phyloP scores from a whole-genome alignment of 2,113 vertebrate species.

The Ploceus nigricollis region DNA sequence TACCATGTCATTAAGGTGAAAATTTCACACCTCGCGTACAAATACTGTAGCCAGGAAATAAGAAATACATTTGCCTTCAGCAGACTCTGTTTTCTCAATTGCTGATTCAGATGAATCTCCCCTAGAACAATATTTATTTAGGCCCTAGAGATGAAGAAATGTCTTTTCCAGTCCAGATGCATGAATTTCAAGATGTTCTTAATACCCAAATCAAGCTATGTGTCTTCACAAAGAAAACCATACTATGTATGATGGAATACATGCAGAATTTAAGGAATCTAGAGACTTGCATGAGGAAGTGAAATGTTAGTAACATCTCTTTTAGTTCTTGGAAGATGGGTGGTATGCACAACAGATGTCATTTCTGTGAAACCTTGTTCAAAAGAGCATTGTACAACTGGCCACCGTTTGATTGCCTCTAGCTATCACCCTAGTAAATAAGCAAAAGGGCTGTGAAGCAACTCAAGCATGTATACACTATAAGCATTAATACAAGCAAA shows the following conservation, averaged over 20 bases:
- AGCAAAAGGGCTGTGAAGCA: background rate
- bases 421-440: background rate
- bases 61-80: constrained; percentile 33
- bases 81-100: constrained; percentile 32
- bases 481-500: background rate
- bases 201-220: constrained; percentile 45
- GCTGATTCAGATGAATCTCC: constrained; percentile 58
- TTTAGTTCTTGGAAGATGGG: background rate
- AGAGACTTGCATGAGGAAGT: constrained; percentile 49
- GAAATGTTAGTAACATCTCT: constrained; percentile 49
- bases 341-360: constrained; percentile 40
- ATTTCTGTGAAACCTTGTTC: constrained; percentile 7
- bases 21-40: constrained; percentile 48
- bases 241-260: constrained; percentile 33
- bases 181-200: constrained; percentile 55
- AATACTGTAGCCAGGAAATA: constrained; percentile 43
- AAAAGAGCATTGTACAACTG: background rate
- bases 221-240: constrained; percentile 53
- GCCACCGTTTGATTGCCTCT: background rate
- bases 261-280: constrained; percentile 23
- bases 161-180: constrained; percentile 17
- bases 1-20: background rate
- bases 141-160: constrained; percentile 40
- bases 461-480: background rate
- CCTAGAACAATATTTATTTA: constrained; percentile 61